Percentiles rank a stretch among this genome's conserved stretches.
Evolutionary conservation across 2,797 vertebrate genomes (phyloP).

Genomic region (Myotis findleyi): DNA sequence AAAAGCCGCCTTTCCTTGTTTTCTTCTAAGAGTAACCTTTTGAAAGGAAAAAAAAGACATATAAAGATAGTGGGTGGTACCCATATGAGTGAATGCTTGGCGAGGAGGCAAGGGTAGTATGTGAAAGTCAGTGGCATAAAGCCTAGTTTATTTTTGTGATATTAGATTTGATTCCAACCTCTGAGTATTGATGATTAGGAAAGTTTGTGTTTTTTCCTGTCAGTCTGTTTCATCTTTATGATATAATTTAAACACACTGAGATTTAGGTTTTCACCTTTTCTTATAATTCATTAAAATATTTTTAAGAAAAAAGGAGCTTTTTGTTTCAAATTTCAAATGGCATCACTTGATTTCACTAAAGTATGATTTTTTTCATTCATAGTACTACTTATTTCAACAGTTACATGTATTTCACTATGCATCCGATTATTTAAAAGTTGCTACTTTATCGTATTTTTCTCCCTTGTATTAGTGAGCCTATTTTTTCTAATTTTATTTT

Average conservation of each 20-base stretch:
- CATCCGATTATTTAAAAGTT: not conserved
- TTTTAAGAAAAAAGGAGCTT: not conserved
- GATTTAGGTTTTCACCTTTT: not conserved
- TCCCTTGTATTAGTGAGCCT: not conserved
- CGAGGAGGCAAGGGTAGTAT: not conserved
- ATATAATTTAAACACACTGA: not conserved
- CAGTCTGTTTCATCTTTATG: not conserved
- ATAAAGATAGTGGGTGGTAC: not conserved
- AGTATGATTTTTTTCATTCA: not conserved
- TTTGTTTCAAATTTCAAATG: not conserved
- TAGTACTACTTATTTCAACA: not conserved
- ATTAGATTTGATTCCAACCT: not conserved
- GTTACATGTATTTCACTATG: not conserved
- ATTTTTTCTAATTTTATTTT: constrained; percentile 44
- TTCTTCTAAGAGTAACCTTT: not conserved
- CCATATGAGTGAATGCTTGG: not conserved
- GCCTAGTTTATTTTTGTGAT: not conserved
- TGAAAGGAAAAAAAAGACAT: not conserved
- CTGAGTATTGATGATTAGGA: not conserved
- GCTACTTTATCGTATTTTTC: not conserved
- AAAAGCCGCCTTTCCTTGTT: not conserved
- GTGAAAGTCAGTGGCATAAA: not conserved
- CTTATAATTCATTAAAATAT: not conserved
- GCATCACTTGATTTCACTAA: constrained; percentile 19
- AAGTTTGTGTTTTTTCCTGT: not conserved